Percentiles rank a stretch among this genome's conserved stretches.
Evolutionary conservation across 2,113 vertebrate species (phyloP).

Genomic region (Aegithalos caudatus): DNA sequence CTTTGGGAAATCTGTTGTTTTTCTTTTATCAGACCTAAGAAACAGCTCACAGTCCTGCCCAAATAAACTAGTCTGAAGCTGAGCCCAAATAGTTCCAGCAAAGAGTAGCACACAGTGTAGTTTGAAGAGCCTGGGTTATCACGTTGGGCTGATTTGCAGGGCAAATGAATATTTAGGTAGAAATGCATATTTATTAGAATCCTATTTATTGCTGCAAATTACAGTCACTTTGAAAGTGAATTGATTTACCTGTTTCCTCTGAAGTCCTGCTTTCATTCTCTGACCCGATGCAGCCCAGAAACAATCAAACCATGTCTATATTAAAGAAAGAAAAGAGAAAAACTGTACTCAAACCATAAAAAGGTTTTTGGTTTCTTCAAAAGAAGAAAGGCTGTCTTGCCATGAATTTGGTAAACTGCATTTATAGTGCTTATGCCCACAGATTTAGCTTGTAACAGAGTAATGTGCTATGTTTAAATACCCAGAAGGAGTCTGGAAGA

Average conservation of each 20-base stretch:
- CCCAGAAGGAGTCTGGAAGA: conserved; percentile 47
- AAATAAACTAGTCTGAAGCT: neutral
- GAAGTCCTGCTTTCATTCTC: neutral
- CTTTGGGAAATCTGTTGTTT: neutral
- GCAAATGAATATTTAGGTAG: neutral
- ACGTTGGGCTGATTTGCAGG: neutral
- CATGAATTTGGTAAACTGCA: neutral
- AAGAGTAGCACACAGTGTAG: neutral
- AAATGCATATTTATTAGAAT: neutral
- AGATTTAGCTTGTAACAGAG: neutral
- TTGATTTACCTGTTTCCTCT: neutral
- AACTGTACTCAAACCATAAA: neutral
- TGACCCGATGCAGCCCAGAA: neutral
- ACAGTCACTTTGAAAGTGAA: neutral
- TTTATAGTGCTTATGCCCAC: neutral
- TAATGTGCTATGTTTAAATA: conserved; percentile 17
- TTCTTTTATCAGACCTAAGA: neutral
- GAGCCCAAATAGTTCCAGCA: neutral
- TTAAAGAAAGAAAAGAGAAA: neutral
- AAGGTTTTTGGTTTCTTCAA: neutral
- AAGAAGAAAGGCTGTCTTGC: neutral
- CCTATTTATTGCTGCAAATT: neutral
- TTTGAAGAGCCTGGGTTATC: neutral
- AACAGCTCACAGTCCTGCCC: neutral
- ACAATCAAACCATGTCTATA: neutral